Base-by-base conservation (phyloP, 2,888 invertebrate species). In the Drosophila leonis region DNA sequence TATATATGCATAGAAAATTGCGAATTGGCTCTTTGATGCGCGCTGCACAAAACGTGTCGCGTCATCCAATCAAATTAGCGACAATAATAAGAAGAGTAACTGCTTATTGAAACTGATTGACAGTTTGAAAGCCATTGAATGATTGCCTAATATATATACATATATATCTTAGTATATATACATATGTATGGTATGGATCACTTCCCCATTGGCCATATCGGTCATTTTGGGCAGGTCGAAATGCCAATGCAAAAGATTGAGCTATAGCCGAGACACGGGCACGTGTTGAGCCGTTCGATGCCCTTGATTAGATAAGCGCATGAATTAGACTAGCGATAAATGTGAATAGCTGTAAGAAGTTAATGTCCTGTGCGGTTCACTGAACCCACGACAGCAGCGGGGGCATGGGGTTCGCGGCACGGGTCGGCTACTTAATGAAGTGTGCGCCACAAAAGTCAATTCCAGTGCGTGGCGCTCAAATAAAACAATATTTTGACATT, bases 41-140 rank as follows among this genome's bases (percentile, higher is more conserved):
- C 39, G 39, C 65, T 63, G 65, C 13, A 1, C 4, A 27, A 64
- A 77, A 70, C 44, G 51, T 66, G 83, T 68, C 83, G 65, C 59
- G 78, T 83, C 82, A 83, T 79, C 59, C 76, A 73, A 83, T 79
- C 74, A 81, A 83, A 83, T 83, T 70, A 54, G 57, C 15, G 33
- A 48, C 65, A 64, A 75, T 24, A 39, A 55, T 31, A 27, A n/a
- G 48, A 42, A 41, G 48, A 55, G 9, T 15, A 52, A 42, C 37
- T 64, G 64, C 42, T 64, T 35, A 46, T 66, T 56, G 55, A 55
- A 20, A 1, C 35, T 24, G 60, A 31, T 42, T 39, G 46, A 65
- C 59, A 59, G 48, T 31, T 49, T 60, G 42, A 35, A 42, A 41
- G 29, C 37, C 35, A 52, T 18, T 46, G 41, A 55, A n/a, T 48